phyloP scores from a whole-genome alignment of 2,113 vertebrate genomes.

The Austrofundulus limnaeus region DNA sequence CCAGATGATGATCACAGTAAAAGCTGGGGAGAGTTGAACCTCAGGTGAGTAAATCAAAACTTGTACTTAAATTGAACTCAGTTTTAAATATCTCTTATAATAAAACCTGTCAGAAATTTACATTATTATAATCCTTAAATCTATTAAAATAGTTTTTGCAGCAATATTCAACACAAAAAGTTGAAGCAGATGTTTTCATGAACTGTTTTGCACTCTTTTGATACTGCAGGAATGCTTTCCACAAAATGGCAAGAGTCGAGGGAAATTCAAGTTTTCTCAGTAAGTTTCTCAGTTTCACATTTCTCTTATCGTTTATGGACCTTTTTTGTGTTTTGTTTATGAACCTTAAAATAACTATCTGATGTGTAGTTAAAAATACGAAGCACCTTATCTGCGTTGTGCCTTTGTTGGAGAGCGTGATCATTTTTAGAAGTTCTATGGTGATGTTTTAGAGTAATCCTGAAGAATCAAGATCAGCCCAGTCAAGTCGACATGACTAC shows the following conservation, averaged over 20 bases:
- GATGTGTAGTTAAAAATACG: neutral
- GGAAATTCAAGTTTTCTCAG: constrained; percentile 77
- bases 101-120: too few relatives aligned
- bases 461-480: neutral
- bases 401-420: neutral
- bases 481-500: constrained; percentile 7
- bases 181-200: too few relatives aligned
- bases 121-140: too few relatives aligned
- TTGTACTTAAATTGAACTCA: neutral
- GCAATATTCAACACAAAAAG: too few relatives aligned
- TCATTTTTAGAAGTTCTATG: neutral
- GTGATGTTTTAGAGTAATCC: neutral
- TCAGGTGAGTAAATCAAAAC: constrained; percentile 63
- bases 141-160: too few relatives aligned
- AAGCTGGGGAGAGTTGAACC: constrained; percentile 71
- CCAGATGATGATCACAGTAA: constrained; percentile 63
- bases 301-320: too few relatives aligned
- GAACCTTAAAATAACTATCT: neutral
- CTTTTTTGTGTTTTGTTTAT: constrained; percentile 5
- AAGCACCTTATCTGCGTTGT: neutral
- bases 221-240: constrained; percentile 57
- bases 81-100: too few relatives aligned
- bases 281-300: constrained; percentile 59
- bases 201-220: constrained; percentile 13
- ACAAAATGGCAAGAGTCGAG: constrained; percentile 49